A percentile compares a stretch with the other conserved stretches of the same genome.
Conservation (phyloP, 2,797 vertebrate species). For the Scarus forsteni region DNA sequence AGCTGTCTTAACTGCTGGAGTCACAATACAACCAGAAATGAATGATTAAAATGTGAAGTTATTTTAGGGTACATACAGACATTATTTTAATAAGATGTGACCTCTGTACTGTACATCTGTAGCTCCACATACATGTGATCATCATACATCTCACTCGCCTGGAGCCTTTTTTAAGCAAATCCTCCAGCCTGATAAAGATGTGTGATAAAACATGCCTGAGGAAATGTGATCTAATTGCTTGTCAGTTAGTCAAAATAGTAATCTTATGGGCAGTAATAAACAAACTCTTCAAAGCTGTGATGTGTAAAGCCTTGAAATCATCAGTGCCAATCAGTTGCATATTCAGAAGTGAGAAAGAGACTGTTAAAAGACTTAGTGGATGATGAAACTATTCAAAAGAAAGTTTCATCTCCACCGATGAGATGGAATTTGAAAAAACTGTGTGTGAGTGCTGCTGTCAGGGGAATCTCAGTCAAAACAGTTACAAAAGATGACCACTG, state of each 20-base stretch:
- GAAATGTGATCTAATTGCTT: slow-evolving; percentile 27
- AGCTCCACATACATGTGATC: slow-evolving; percentile 13
- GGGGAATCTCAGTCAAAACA: no score
- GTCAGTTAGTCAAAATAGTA: slow-evolving; percentile 32
- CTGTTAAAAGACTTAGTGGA: not conserved
- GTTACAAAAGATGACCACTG: no score
- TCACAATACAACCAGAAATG: slow-evolving; percentile 59
- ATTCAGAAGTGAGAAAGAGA: not conserved
- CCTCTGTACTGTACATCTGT: slow-evolving; percentile 1
- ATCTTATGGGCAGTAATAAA: slow-evolving; percentile 13
- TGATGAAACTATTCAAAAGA: slow-evolving; percentile 8
- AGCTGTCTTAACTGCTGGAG: slow-evolving; percentile 32
- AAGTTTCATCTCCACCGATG: not conserved
- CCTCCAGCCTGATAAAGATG: slow-evolving; percentile 28
- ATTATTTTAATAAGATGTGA: slow-evolving; percentile 30
- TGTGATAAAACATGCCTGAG: slow-evolving; percentile 23
- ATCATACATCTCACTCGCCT: slow-evolving; percentile 19
- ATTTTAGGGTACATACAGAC: slow-evolving; percentile 15
- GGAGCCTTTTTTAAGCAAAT: slow-evolving; percentile 28
- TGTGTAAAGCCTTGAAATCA: not conserved
- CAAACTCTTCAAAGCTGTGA: slow-evolving; percentile 27
- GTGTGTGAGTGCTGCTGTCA: no score
- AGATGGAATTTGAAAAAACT: slow-evolving; percentile 15
- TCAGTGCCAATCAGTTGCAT: slow-evolving; percentile 1
- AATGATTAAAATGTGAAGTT: slow-evolving; percentile 32